Conservation (phyloP, 2,888 invertebrate genomes). For the Xestia xanthographa region DNA sequence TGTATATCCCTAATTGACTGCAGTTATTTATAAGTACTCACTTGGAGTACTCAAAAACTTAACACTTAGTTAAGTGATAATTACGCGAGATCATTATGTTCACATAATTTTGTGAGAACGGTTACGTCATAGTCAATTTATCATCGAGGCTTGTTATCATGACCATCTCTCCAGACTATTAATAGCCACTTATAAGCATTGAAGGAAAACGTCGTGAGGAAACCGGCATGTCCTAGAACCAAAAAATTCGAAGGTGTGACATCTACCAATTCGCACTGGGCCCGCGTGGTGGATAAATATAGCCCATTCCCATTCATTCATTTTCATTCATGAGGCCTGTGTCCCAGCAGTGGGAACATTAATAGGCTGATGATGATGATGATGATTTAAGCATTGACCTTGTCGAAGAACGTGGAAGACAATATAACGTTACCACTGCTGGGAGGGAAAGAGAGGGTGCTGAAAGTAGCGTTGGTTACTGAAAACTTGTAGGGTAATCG, state of each 20-base stretch:
- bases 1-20: background rate
- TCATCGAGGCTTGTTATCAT: background rate
- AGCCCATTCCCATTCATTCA: too few relatives aligned
- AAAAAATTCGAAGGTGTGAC: too few relatives aligned
- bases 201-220: too few relatives aligned
- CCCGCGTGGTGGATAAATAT: too few relatives aligned
- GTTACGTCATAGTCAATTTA: background rate
- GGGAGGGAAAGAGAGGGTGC: too few relatives aligned
- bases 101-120: background rate
- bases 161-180: background rate
- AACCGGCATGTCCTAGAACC: too few relatives aligned
- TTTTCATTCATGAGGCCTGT: too few relatives aligned
- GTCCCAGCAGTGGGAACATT: too few relatives aligned
- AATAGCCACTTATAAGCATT: background rate
- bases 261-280: too few relatives aligned
- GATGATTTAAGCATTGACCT: background rate
- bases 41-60: background rate
- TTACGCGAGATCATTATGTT: background rate
- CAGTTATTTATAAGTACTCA: conserved; percentile 8
- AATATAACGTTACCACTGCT: background rate
- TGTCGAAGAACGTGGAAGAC: background rate
- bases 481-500: too few relatives aligned
- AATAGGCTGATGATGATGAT: too few relatives aligned
- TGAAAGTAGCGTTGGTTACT: too few relatives aligned
- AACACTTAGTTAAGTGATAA: conserved; percentile 2